phyloP scores from a whole-genome alignment of 2,888 invertebrate species.

The Gymnosoma rotundatum region DNA sequence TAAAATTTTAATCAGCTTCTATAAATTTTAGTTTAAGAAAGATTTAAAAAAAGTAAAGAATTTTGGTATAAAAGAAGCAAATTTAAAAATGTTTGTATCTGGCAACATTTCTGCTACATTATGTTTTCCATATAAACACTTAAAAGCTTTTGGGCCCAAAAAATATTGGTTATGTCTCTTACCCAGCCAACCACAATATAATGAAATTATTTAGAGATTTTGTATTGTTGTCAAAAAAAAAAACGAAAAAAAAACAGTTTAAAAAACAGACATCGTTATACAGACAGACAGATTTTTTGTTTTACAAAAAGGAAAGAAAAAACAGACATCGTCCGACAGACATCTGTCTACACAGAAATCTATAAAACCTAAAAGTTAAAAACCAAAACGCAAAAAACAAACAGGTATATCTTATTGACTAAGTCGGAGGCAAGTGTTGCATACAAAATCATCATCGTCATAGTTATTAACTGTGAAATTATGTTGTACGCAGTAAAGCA shows the following conservation, averaged over 20 bases:
- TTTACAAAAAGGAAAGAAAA: too few species aligned
- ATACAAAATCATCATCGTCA: not conserved
- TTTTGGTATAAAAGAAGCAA: too few species aligned
- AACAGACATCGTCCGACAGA: not conserved
- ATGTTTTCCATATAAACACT: not conserved
- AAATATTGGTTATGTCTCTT: constrained; percentile 14
- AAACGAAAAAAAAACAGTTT: not conserved
- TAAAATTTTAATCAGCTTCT: too few species aligned
- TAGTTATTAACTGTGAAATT: too few species aligned
- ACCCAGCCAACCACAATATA: constrained; percentile 18
- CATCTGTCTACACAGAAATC: constrained; percentile 10
- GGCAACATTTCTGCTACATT: not conserved
- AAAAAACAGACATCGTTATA: not conserved
- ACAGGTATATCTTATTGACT: not conserved
- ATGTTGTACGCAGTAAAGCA: too few species aligned
- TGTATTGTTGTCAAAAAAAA: constrained; percentile 21
- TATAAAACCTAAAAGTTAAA: constrained; percentile 11
- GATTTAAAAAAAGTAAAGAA: too few species aligned
- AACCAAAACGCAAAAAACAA: not conserved
- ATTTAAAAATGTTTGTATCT: not conserved
- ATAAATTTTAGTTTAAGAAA: too few species aligned
- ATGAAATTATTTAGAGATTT: too few species aligned
- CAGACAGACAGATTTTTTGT: constrained; percentile 3
- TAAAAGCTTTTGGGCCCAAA: constrained; percentile 7
- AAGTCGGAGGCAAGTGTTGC: constrained; percentile 4